These are phyloP conservation scores for Menidia beryllina DNA, from an alignment of 2,113 vertebrate species.

Conservation along the genomic window DNA sequence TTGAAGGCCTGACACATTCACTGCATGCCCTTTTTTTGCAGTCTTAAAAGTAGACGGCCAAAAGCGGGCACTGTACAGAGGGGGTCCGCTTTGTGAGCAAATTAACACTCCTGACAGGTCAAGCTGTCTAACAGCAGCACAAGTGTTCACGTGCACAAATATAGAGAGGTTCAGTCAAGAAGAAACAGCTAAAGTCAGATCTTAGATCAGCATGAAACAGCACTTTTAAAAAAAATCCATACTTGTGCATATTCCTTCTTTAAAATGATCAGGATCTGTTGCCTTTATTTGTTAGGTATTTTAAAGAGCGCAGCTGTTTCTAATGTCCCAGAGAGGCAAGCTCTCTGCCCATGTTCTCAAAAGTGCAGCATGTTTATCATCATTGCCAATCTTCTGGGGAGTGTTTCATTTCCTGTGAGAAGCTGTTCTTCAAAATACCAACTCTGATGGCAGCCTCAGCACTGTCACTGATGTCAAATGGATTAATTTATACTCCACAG, in stretches of 20 bases:
- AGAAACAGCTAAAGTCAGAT: conserved; percentile 1
- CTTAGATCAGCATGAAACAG: conserved; percentile 10
- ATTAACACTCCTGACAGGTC: conserved; percentile 47
- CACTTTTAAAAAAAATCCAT: no score
- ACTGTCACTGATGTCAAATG: not conserved
- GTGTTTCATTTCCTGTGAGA: not conserved
- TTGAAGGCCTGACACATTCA: conserved; percentile 27
- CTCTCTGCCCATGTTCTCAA: not conserved
- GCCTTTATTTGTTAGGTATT: no score
- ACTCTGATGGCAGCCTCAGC: no score
- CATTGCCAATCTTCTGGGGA: not conserved
- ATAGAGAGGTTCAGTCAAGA: conserved; percentile 39
- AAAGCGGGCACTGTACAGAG: conserved; percentile 3
- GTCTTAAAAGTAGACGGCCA: conserved; percentile 4
- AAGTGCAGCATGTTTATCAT: not conserved
- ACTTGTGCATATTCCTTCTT: not conserved
- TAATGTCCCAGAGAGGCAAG: not conserved
- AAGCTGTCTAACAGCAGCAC: conserved; percentile 33
- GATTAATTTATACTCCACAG: conserved; percentile 18
- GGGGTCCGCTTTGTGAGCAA: conserved; percentile 47
- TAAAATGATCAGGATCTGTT: no score
- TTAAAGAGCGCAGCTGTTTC: not conserved
- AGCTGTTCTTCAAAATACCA: not conserved
- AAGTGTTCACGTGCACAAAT: conserved; percentile 55
- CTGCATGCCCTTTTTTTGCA: conserved; percentile 1